Base-by-base conservation (phyloP, 1,140 invertebrate species). In the Periplaneta americana region DNA sequence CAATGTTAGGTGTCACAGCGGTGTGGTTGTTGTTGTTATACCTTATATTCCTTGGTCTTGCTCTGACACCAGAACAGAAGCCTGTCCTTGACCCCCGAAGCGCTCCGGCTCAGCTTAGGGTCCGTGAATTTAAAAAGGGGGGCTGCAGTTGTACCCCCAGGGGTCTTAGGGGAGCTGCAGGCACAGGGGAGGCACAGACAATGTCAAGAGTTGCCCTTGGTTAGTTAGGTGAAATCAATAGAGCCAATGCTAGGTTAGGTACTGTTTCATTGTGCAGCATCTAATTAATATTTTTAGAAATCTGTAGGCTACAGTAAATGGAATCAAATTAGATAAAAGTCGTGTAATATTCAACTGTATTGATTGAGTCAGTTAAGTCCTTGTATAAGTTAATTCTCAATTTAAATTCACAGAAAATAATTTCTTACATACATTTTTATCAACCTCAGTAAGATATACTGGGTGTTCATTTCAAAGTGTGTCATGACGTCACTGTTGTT, bases 41-140 rank as follows among this genome's bases (percentile, higher is more conserved):
- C 97, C 93, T 98, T 94, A 90, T 99, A 99, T 89, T 97, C 97
- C 91, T 94, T 93, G 85, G 97, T 98, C 92, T 98, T 98, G 89
- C 95, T 94, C 89, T 97, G 96, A 91, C 96, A 97, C 98, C 98
- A 99, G 87, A 95, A 93, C 88, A 99, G 93, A 86, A 99, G 92
- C 89, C 97, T 93, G 88, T 98, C 96, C 93, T 99, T 99, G 89
- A 98, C 97, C 89, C 96, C 95, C 88, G 93, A 94, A 84, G 97
- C 96, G 90, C 95, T 97, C 88, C 95, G 92, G 88, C 92, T 93
- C 88, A 97, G 92, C 88, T 93, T 92, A 85, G 94, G 93, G 90
- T 96, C 95, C 87, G 95, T 96, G 91, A 96, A 96, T 92, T 94
- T 94, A 92, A 96, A 96, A 85, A 94, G 91, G 85, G 90, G 90